Percentiles rank a stretch among this genome's conserved stretches.
Evolutionary conservation across 1,140 invertebrate genomes (phyloP).

Genomic region (Drusus annulatus): DNA sequence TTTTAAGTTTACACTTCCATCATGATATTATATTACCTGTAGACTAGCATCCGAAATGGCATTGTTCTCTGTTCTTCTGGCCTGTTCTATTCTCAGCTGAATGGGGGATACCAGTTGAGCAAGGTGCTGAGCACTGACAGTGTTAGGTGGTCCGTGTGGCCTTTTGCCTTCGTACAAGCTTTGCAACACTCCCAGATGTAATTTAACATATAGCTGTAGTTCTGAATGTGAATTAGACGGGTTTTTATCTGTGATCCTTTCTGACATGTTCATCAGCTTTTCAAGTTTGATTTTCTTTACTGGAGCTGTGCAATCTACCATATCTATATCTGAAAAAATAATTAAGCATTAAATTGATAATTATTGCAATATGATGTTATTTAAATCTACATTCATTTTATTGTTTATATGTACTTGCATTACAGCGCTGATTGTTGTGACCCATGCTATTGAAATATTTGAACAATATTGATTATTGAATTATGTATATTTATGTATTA

Average conservation of each 20-base stretch:
- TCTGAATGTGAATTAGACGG: constrained; percentile 61
- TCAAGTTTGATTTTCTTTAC: constrained; percentile 68
- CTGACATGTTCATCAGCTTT: constrained; percentile 54
- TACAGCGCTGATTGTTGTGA: no score
- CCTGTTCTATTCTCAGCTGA: constrained; percentile 64
- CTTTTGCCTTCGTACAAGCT: constrained; percentile 73
- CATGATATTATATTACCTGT: constrained; percentile 37
- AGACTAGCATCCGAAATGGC: constrained; percentile 37
- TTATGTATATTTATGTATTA: no score
- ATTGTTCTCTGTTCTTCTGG: constrained; percentile 6
- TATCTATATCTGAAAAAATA: constrained; percentile 54
- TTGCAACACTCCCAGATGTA: constrained; percentile 78
- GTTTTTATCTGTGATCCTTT: constrained; percentile 52
- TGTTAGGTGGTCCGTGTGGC: constrained; percentile 70
- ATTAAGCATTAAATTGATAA: no score
- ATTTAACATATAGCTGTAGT: constrained; percentile 72
- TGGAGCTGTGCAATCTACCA: constrained; percentile 54
- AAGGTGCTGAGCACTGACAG: constrained; percentile 74
- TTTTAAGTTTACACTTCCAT: no score
- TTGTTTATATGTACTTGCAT: no score
- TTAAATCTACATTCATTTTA: no score
- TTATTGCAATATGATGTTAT: background rate
- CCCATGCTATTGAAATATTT: no score
- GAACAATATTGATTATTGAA: no score
- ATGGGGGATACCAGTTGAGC: constrained; percentile 67